These are phyloP conservation scores for Sinopyrophorus schimmeli DNA, from an alignment of 2,888 invertebrate species.

Conservation along the genomic window DNA sequence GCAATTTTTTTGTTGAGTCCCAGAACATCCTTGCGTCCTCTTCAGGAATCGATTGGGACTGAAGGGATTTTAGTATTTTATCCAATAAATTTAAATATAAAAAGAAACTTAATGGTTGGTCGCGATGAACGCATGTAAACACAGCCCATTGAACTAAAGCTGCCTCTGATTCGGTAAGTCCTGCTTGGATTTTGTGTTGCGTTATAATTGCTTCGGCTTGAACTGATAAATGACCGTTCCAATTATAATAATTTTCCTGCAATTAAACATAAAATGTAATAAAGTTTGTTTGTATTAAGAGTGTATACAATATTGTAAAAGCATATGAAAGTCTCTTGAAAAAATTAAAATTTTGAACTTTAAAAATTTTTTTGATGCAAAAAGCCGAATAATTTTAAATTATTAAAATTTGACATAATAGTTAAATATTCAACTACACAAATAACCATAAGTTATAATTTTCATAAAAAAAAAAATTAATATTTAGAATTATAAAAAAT, in stretches of 20 bases:
- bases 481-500: too few relatives aligned
- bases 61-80: slow-evolving; percentile 62
- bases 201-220: slow-evolving; percentile 84
- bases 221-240: slow-evolving; percentile 83
- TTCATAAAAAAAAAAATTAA: too few relatives aligned
- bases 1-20: slow-evolving; percentile 75
- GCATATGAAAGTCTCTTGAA: too few relatives aligned
- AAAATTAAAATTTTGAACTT: too few relatives aligned
- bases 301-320: too few relatives aligned
- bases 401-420: too few relatives aligned
- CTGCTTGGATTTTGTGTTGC: slow-evolving; percentile 94
- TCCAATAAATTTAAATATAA: slow-evolving; percentile 76
- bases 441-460: too few relatives aligned
- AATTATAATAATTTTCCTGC: slow-evolving; percentile 73
- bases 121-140: slow-evolving; percentile 74
- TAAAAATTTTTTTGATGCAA: too few relatives aligned
- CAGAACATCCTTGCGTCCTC: slow-evolving; percentile 75
- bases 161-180: slow-evolving; percentile 71
- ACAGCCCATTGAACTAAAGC: slow-evolving; percentile 78
- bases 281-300: too few relatives aligned
- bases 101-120: slow-evolving; percentile 81
- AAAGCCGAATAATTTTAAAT: too few relatives aligned
- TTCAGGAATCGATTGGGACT: slow-evolving; percentile 55
- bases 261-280: too few relatives aligned
- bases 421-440: too few relatives aligned